Percentiles rank a stretch among this genome's conserved stretches.
Conservation (phyloP, 2,888 invertebrate species). For the Cybosia mesomella region DNA sequence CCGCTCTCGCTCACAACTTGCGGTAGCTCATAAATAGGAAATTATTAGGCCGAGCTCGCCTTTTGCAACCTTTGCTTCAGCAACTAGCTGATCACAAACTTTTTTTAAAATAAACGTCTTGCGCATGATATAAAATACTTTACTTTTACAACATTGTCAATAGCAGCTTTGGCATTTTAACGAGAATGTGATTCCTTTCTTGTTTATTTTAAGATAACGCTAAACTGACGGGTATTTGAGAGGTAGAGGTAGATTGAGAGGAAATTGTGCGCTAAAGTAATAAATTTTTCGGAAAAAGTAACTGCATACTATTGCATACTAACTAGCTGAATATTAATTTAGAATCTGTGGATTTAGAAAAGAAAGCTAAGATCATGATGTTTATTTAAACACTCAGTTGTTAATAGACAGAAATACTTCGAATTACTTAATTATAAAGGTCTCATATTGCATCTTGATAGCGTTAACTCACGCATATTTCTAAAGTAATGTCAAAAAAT, state of each 20-base stretch:
- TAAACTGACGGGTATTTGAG: not conserved
- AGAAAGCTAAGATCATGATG: too few species aligned
- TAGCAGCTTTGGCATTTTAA: constrained; percentile 9
- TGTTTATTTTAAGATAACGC: constrained; percentile 4
- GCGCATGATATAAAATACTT: constrained; percentile 63
- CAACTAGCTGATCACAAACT: constrained; percentile 69
- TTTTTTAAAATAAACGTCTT: constrained; percentile 79
- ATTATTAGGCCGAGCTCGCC: constrained; percentile 74
- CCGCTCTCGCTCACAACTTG: constrained; percentile 36
- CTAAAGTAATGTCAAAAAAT: too few species aligned
- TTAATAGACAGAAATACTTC: too few species aligned
- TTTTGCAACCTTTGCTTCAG: constrained; percentile 69
- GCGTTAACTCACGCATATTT: too few species aligned
- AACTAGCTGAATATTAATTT: not conserved
- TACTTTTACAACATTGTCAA: constrained; percentile 65
- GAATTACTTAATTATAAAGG: too few species aligned
- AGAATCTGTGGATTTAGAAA: not conserved
- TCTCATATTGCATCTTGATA: too few species aligned
- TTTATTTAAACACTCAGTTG: too few species aligned
- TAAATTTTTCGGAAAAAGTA: not conserved
- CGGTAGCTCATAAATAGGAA: constrained; percentile 65
- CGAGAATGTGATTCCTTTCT: constrained; percentile 10
- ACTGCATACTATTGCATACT: not conserved
- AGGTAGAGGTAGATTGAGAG: not conserved
- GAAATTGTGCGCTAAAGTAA: not conserved